Evolutionary conservation across 2,113 vertebrate genomes (phyloP).

Genomic region (Promerops cafer): DNA sequence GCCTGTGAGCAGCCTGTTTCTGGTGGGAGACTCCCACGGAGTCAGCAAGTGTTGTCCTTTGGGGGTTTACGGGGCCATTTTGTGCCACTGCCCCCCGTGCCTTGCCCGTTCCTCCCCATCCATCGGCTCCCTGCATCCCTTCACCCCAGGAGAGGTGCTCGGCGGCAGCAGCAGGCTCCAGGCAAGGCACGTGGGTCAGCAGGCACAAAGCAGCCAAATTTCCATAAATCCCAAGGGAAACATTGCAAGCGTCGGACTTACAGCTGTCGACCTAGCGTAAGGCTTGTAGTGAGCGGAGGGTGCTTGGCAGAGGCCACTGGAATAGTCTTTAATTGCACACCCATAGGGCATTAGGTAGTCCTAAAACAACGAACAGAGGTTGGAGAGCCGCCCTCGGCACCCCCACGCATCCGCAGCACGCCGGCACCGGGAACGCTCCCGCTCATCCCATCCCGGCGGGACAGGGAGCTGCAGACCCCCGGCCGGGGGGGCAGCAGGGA

Average conservation of each 20-base stretch:
- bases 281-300: conserved; percentile 68
- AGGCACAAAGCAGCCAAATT: not conserved
- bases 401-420: not conserved
- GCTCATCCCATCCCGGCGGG: accelerated
- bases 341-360: conserved; percentile 72
- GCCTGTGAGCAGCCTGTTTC: conserved; percentile 35
- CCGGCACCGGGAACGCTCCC: not conserved
- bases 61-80: conserved; percentile 33
- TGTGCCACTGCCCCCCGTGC: not conserved
- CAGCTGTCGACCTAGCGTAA: conserved; percentile 66
- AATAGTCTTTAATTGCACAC: conserved; percentile 70
- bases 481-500: accelerated
- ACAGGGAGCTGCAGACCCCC: not conserved
- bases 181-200: not conserved
- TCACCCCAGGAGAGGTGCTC: not conserved
- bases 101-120: not conserved
- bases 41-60: conserved; percentile 48
- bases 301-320: conserved; percentile 66
- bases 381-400: conserved; percentile 29
- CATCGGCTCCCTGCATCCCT: not conserved
- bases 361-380: conserved; percentile 71
- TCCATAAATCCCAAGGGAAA: conserved; percentile 45
- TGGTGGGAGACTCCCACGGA: conserved; percentile 39
- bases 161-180: not conserved
- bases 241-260: conserved; percentile 56